Percentiles rank a stretch among this genome's conserved stretches.
These are phyloP conservation scores for Otocyon megalotis DNA, from an alignment of 2,113 vertebrate species.

Conservation along the genomic window DNA sequence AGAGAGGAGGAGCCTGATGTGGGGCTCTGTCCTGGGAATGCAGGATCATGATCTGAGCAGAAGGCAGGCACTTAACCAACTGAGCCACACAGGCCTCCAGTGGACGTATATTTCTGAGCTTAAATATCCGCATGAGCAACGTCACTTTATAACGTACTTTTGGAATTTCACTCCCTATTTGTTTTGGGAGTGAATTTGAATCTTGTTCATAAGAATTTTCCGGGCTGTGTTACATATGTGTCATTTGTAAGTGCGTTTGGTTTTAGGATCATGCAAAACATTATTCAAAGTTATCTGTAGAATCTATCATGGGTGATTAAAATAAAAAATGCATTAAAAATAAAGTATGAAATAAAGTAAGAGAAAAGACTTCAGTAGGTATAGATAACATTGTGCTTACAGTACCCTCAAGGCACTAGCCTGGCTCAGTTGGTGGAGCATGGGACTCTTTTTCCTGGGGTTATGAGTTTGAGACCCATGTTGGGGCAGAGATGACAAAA, in stretches of 20 bases:
- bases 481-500: not conserved
- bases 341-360: not conserved
- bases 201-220: not conserved
- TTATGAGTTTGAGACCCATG: not conserved
- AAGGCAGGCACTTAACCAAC: no score
- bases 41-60: no score
- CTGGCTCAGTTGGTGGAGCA: not conserved
- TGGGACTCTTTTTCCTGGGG: not conserved
- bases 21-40: no score
- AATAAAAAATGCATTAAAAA: not conserved
- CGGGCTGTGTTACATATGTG: not conserved
- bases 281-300: not conserved
- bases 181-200: not conserved
- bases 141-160: not conserved
- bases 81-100: no score
- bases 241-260: not conserved
- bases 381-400: not conserved
- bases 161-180: not conserved
- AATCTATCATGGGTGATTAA: not conserved
- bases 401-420: not conserved
- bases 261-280: not conserved
- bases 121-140: not conserved
- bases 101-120: not conserved
- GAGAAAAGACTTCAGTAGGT: not conserved
- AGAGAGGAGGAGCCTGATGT: no score